Percentiles rank a stretch among this genome's conserved stretches.
Evolutionary conservation across 2,797 vertebrate genomes (phyloP).

Genomic region (Ceryle rudis): DNA sequence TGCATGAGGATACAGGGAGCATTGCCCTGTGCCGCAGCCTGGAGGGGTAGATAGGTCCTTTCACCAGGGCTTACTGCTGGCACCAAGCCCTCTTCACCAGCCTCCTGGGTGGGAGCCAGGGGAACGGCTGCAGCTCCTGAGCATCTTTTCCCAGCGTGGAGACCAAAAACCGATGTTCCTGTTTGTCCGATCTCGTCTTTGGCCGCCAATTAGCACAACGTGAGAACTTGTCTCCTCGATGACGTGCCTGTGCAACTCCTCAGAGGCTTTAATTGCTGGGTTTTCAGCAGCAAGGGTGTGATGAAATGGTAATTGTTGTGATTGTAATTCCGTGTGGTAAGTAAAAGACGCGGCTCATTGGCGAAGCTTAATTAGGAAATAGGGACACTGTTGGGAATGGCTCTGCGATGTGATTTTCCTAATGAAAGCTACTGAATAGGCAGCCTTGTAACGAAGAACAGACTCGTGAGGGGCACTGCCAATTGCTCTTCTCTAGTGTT

Average conservation of each 20-base stretch:
- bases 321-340: background rate
- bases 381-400: slow-evolving; percentile 52
- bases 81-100: background rate
- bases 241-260: slow-evolving; percentile 10
- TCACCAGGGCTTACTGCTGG: background rate
- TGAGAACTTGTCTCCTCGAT: slow-evolving; percentile 38
- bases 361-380: slow-evolving; percentile 69
- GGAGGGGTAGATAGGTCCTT: background rate
- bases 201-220: slow-evolving; percentile 31
- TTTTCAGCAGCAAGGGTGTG: slow-evolving; percentile 4
- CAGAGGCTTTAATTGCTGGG: slow-evolving; percentile 46
- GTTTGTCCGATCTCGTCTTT: background rate
- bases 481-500: slow-evolving; percentile 67
- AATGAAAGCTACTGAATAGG: slow-evolving; percentile 67
- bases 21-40: accelerated
- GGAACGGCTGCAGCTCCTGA: background rate
- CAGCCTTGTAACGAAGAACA: slow-evolving; percentile 50
- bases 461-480: slow-evolving; percentile 41
- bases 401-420: slow-evolving; percentile 55
- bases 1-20: accelerated
- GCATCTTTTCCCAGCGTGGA: background rate
- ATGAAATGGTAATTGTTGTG: slow-evolving; percentile 44
- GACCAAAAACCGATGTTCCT: background rate
- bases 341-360: slow-evolving; percentile 46
- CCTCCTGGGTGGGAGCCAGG: background rate